Base-by-base conservation (phyloP, 92 coral and sea anemone genomes). In the Porites cylindrica region DNA sequence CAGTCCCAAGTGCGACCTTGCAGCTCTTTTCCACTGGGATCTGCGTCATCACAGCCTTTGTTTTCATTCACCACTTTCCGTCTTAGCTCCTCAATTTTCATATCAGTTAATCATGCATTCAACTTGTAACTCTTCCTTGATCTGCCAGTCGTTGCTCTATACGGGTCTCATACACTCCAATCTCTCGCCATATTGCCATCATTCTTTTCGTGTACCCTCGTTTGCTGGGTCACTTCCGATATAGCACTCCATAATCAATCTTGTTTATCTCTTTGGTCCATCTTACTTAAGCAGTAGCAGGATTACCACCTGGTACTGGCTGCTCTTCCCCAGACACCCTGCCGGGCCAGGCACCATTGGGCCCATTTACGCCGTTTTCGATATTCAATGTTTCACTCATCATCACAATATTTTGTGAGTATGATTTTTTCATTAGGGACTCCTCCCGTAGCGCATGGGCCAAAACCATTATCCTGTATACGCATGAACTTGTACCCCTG, bases 231-330 rank as follows among this genome's bases (percentile, higher is more conserved):
- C 63, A 79, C 76, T 80, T 74, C 58, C 18, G 76, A 66, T 80
- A 74, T 80, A 80, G 76, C 84, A 66, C 76, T 67, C 66, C 87
- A 54, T 71, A 70, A 53, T 26, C 80, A 71, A 10, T 56, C 67
- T 52, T 70, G 87, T 54, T 82, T 14, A 82, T 11, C 7, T 52
- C 71, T 43, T 71, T 82, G 52, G 79, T 54, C 87, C 69, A 82
- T 58, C 58, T 82, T 82, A 53, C 20, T 59, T 70, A 52, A 82
- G 87, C 77, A 68, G 68, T 82, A 66, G 86, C 78, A 18, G 78
- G 67, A 82, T 82, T 69, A 66, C 86, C 69, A 69, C 78, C 86
- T 59, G 86, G 86, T 82, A 67, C 86, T 69, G 78, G 78, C 86
- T 82, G 86, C 86, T 50, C 78, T 82, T 21, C 78, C 78, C 86